Conservation (phyloP, 2,113 vertebrate species). For the Megaceryle maxima region DNA sequence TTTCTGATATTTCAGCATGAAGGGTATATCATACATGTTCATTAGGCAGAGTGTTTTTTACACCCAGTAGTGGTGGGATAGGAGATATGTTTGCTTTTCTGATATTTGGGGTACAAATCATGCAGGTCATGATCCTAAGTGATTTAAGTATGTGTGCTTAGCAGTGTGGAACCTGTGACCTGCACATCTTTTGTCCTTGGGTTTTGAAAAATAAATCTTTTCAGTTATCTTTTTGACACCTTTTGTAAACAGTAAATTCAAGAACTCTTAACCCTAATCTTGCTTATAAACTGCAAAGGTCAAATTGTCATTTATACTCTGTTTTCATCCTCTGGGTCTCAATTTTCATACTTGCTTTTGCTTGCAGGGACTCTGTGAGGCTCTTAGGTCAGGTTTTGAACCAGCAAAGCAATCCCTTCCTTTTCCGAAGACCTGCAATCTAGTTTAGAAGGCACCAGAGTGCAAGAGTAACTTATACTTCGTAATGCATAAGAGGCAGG, state of each 20-base stretch:
- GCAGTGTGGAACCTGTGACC: neutral
- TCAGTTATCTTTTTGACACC: neutral
- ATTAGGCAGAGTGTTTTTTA: neutral
- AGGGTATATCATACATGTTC: neutral
- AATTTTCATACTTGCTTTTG: constrained; percentile 5
- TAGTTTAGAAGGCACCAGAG: neutral
- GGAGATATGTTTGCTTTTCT: neutral
- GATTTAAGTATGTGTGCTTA: neutral
- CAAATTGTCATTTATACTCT: neutral
- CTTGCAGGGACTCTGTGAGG: neutral
- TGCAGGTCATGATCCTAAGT: neutral
- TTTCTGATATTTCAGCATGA: neutral
- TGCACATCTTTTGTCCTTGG: neutral
- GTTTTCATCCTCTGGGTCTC: neutral
- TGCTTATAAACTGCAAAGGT: neutral
- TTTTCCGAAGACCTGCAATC: neutral
- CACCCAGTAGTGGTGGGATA: neutral
- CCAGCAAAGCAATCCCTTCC: neutral
- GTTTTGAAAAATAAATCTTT: neutral
- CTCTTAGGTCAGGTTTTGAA: neutral
- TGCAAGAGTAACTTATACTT: neutral
- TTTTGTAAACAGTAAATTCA: constrained; percentile 14
- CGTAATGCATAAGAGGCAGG: accelerated
- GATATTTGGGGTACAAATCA: neutral
- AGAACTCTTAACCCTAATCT: constrained; percentile 14